Evolutionary conservation across 2,888 invertebrate genomes (phyloP).

Genomic region (Desoria tigrina): DNA sequence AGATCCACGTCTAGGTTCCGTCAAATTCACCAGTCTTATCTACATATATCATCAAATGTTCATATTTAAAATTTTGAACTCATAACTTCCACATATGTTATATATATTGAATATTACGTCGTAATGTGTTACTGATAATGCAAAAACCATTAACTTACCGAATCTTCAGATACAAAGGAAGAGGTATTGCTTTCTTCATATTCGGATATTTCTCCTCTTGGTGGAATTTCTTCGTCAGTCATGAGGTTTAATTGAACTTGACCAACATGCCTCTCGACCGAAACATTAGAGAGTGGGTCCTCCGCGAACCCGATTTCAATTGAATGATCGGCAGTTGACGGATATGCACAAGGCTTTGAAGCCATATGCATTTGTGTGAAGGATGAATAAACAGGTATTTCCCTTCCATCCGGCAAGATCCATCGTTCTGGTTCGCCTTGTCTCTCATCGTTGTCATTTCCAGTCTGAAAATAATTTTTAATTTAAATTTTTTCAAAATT

Average conservation of each 20-base stretch:
- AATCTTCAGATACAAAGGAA: conserved; percentile 48
- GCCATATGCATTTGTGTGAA: conserved; percentile 29
- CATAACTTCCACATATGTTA: no score
- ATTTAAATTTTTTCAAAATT: no score
- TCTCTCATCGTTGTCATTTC: conserved; percentile 4
- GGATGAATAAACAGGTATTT: conserved; percentile 45
- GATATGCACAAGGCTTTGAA: conserved; percentile 14
- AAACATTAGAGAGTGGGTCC: neutral
- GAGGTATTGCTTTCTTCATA: conserved; percentile 63
- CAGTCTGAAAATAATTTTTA: no score
- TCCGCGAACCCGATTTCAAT: neutral
- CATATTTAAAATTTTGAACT: no score
- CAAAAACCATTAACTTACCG: conserved; percentile 24
- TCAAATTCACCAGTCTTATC: conserved; percentile 12
- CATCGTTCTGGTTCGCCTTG: conserved; percentile 35
- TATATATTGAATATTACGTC: neutral
- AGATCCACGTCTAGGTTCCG: conserved; percentile 7
- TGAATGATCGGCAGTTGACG: conserved; percentile 29
- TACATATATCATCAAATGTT: neutral
- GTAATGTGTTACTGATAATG: neutral
- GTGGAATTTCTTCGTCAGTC: conserved; percentile 84
- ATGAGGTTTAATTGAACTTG: conserved; percentile 63
- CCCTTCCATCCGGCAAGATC: conserved; percentile 41
- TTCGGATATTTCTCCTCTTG: conserved; percentile 80
- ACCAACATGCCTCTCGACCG: conserved; percentile 12